Base-by-base conservation (phyloP, 2,888 invertebrate genomes). In the Ormyrus thymus region DNA sequence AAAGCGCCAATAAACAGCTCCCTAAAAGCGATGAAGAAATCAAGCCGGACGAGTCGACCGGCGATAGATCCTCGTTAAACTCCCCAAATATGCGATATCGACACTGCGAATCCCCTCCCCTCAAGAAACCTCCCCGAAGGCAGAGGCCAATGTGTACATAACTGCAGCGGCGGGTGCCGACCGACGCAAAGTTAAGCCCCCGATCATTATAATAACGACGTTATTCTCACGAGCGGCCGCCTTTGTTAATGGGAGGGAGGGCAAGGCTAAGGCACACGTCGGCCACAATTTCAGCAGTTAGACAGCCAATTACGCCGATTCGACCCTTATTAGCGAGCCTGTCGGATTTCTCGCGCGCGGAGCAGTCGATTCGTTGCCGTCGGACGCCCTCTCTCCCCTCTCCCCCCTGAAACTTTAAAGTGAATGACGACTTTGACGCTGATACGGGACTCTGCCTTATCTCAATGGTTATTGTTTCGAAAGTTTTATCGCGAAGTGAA, bases 301-400 rank as follows among this genome's bases (percentile, higher is more conserved):
- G 84, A 84, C 81, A 82, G 82, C 81, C 84, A 87, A 88, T 87
- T 86, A 86, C 78, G 77, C 81, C 80, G 72, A 85, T 86, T 86
- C 84, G 81, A 79, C 78, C 81, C 83, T 82, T 83, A 83, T 84
- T 84, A 83, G 81, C 70, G 55, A 6, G 62, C 68, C 75, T 53
- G 75, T 70, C 75, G 71, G 75, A 75, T 70, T 79, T 75, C 58
- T 73, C 59, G 61, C 70, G 13, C 43, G 65, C 50, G 46, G 58
- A n/a, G 10, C 43, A 29, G 56, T 73, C 45, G 11, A 59, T 59
- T 50, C 53, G 62, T 43, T 58, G 13, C 62, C 46, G 11, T 59
- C 48, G 48, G 51, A 51, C 66, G 56, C 43, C 43, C 46, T n/a
- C n/a, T n/a, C n/a, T n/a, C n/a, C 8, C 50, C 11, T 58, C 11